Evolutionary conservation across 2,113 vertebrate species (phyloP).

Genomic region (Microcebus lehilahytsara): DNA sequence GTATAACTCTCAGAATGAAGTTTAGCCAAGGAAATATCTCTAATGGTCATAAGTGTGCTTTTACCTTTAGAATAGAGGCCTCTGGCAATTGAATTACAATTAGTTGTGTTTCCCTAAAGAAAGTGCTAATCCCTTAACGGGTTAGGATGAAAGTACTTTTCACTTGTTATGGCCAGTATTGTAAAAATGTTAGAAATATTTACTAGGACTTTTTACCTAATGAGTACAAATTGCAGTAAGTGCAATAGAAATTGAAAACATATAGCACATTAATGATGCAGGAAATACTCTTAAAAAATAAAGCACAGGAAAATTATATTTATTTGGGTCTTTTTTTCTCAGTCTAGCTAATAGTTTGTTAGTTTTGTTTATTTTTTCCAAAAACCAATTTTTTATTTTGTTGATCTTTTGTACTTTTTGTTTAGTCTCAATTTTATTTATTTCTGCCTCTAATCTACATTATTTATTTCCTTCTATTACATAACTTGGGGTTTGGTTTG

Average conservation of each 20-base stretch:
- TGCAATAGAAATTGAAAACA: neutral
- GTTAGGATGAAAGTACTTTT: neutral
- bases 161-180: neutral
- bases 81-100: neutral
- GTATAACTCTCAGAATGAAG: neutral
- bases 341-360: neutral
- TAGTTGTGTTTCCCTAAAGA: neutral
- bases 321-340: neutral
- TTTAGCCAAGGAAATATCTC: neutral
- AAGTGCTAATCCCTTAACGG: neutral
- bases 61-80: neutral
- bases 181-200: constrained; percentile 13
- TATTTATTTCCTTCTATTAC: neutral
- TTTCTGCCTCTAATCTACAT: neutral
- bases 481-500: neutral
- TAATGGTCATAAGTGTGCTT: neutral
- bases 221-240: constrained; percentile 1
- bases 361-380: neutral
- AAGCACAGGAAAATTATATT: neutral
- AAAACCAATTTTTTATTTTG: neutral
- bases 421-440: neutral
- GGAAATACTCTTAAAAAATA: neutral
- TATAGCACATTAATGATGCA: neutral
- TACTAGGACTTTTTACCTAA: neutral
- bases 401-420: neutral